phyloP scores from a whole-genome alignment of 2,797 vertebrate species.

The Chiroxiphia lanceolata region DNA sequence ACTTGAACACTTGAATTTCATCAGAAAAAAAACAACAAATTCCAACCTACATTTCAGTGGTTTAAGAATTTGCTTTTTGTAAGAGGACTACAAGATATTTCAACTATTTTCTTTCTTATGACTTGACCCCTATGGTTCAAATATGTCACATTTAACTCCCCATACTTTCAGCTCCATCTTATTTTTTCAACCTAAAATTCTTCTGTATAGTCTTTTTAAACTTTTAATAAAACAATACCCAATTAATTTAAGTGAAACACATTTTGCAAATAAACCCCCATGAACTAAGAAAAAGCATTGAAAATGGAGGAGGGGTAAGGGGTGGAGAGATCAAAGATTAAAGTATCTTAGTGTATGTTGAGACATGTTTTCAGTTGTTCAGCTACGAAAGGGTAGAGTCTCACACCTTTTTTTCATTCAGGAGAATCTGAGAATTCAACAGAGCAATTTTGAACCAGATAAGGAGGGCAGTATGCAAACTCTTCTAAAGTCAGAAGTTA shows the following conservation, averaged over 20 bases:
- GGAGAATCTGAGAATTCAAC: not conserved
- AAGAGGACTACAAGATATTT: not conserved
- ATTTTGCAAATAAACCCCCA: not conserved
- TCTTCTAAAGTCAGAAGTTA: not conserved
- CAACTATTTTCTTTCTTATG: not conserved
- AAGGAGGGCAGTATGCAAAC: not conserved
- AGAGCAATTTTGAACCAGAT: not conserved
- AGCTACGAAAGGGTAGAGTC: not conserved
- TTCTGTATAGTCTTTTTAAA: not conserved
- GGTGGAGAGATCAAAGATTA: not conserved
- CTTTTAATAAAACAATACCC: not conserved
- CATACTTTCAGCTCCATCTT: not conserved
- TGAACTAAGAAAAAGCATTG: not conserved
- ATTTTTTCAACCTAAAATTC: not conserved
- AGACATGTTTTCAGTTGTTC: not conserved
- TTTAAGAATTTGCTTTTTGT: not conserved
- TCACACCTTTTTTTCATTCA: not conserved
- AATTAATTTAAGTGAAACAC: not conserved
- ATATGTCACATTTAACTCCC: not conserved
- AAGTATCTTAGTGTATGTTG: not conserved
- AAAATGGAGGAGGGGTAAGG: not conserved
- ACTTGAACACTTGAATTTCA: not conserved
- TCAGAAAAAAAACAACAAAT: not conserved
- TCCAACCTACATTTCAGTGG: not conserved
- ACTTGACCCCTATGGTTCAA: not conserved